Evolutionary conservation across 2,113 vertebrate genomes (phyloP), one percentile per base, ranked within the genome.

Genomic region (Petromus typicus): DNA sequence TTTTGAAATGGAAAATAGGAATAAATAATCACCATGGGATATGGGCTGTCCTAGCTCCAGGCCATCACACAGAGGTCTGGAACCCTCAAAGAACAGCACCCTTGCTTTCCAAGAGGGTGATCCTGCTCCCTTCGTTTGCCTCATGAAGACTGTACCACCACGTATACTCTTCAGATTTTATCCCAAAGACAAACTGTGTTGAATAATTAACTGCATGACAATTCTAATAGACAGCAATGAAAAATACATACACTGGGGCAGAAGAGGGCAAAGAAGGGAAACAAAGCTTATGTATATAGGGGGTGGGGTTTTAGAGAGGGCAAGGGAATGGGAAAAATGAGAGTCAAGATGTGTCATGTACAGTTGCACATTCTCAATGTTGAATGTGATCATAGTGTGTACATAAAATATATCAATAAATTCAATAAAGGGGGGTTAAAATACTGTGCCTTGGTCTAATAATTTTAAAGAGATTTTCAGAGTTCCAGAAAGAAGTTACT

Each of bases 1-100:
- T 92, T 97, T 51, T 34, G 69, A 86, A 22, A 89, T 73, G 37
- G 79, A 76, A 71, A 96, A 82, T 82, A 75, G 92, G 90, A 81
- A 37, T 67, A 34, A 89, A 57, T 71, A 76, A 87, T 91, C 76
- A 51, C 59, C 23, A 25, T 18, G 16, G 80, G 63, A 51, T 59
- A 59, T 54, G 40, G 9, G 56, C 23, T 93, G 10, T 48, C n/a
- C 61, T 48, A 40, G 37, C 37, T 78, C 1, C 43, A 32, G 27
- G 78, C 57, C 16, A 2, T 2, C 1, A 11, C 17, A 54, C 43
- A 43, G 25, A 14, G 20, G 14, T 37, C 12, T 40, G 20, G 48
- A 78, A 86, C n/a, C 32, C 45, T 0, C 7, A 66, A 32, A 88
- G 27, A 37, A 61, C 56, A 34, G 7, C 5, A 0, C 40, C 67